Conservation (phyloP, 2,888 invertebrate species). For the Ariolimax columbianus region DNA sequence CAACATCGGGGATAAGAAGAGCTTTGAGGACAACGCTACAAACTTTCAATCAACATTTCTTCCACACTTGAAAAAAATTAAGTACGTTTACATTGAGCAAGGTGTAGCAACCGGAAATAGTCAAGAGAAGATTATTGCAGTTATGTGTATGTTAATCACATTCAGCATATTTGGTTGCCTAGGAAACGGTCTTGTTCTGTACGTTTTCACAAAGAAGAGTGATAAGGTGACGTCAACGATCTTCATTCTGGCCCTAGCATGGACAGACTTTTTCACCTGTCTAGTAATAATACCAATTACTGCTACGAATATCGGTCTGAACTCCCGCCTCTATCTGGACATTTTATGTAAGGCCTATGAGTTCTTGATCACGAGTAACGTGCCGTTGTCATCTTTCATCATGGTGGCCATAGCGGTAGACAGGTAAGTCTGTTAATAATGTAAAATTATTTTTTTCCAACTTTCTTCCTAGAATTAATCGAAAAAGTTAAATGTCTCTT, state of each 20-base stretch:
- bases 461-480: no score
- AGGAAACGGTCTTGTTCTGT: slow-evolving; percentile 75
- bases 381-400: slow-evolving; percentile 75
- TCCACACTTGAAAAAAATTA: neutral
- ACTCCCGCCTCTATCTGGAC: slow-evolving; percentile 63
- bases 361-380: slow-evolving; percentile 74
- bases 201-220: slow-evolving; percentile 71
- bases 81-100: neutral
- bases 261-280: slow-evolving; percentile 59
- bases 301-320: slow-evolving; percentile 46
- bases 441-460: no score
- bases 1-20: neutral
- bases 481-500: no score
- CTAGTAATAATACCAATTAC: slow-evolving; percentile 58
- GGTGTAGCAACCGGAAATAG: neutral
- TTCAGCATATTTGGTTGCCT: slow-evolving; percentile 72
- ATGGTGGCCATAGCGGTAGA: slow-evolving; percentile 76
- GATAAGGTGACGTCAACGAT: slow-evolving; percentile 69
- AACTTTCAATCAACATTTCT: neutral
- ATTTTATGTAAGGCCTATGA: slow-evolving; percentile 72
- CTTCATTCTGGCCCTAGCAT: slow-evolving; percentile 65
- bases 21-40: neutral
- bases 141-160: slow-evolving; percentile 68
- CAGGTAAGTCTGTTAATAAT: slow-evolving; percentile 32
- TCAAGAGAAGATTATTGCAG: slow-evolving; percentile 44